Evolutionary conservation across 1,140 invertebrate species (phyloP), one percentile per base, ranked within the genome.

Genomic region (Diplogasteroides magnus): DNA sequence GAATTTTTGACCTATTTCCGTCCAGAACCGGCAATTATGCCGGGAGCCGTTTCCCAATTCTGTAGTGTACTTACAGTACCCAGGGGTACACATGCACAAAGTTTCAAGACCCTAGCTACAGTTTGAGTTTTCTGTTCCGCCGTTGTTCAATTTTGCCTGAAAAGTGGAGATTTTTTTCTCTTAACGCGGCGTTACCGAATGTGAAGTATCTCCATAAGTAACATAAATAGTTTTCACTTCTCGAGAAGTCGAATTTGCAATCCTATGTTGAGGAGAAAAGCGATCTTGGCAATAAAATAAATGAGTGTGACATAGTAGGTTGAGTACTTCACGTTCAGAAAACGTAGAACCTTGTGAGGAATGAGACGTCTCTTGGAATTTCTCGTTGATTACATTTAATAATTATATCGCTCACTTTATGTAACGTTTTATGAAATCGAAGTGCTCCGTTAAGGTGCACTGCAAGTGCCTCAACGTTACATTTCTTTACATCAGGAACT

Each of bases 241-340:
- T 78, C 78, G 13, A 81, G 60, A 3, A 81, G 63, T 3, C 71
- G 66, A 3, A 70, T 61, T 62, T 81, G 79, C 15, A 67, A 59
- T 23, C 75, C 55, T 0, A 78, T 72, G 68, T 81, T 81, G 26
- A 80, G n/a, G 31, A 81, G 68, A 55, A 80, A 81, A 6, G 71
- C 73, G n/a, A 74, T 48, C 67, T 81, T 81, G 64, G 67, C 76
- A 32, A 81, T 25, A 28, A 81, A 67, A 68, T 81, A 81, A 56
- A 81, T 76, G 60, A 81, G 67, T 15, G 76, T 68, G 14, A 80
- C 76, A 62, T 82, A 80, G 61, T 80, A 77, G 23, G 72, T 67
- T 2, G 79, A 76, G 61, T 81, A 82, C 64, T 81, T 82, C 26
- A 82, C 63, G 67, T 82, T 82, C 19, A 81, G 62, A 61, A 77